These are phyloP conservation scores for Monopis laevigella DNA, from an alignment of 2,888 invertebrate genomes.

Conservation along the genomic window DNA sequence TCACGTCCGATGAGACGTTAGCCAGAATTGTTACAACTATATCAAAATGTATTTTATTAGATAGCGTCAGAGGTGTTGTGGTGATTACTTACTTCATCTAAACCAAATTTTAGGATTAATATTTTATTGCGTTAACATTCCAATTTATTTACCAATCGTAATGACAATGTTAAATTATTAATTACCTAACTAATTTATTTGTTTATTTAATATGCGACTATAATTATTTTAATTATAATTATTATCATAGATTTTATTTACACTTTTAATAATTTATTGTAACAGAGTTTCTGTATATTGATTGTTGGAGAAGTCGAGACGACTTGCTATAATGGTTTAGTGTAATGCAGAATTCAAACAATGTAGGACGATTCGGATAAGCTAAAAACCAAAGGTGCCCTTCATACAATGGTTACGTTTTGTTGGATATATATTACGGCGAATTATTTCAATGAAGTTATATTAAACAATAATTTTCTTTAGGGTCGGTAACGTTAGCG, in stretches of 20 bases:
- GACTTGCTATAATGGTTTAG: conserved; percentile 56
- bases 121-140: conserved; percentile 62
- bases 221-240: conserved; percentile 45
- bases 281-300: conserved; percentile 32
- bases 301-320: conserved; percentile 37
- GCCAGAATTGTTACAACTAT: neutral
- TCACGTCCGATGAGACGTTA: neutral
- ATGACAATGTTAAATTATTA: conserved; percentile 45
- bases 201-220: conserved; percentile 40
- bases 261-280: conserved; percentile 57
- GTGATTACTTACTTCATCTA: conserved; percentile 33
- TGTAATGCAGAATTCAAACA: conserved; percentile 61
- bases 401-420: conserved; percentile 70
- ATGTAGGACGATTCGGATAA: conserved; percentile 63
- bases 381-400: conserved; percentile 90
- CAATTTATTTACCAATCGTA: conserved; percentile 53
- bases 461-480: conserved; percentile 58
- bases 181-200: conserved; percentile 34
- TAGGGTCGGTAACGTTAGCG: conserved; percentile 60
- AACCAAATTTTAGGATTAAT: conserved; percentile 53
- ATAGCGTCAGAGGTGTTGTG: conserved; percentile 37
- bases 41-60: too few species aligned
- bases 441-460: conserved; percentile 59
- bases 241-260: conserved; percentile 65
- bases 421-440: conserved; percentile 64